A percentile compares a stretch with the other conserved stretches of the same genome.
These are phyloP conservation scores for Xerus rutilus DNA, from an alignment of 2,797 vertebrate genomes.

Conservation along the genomic window DNA sequence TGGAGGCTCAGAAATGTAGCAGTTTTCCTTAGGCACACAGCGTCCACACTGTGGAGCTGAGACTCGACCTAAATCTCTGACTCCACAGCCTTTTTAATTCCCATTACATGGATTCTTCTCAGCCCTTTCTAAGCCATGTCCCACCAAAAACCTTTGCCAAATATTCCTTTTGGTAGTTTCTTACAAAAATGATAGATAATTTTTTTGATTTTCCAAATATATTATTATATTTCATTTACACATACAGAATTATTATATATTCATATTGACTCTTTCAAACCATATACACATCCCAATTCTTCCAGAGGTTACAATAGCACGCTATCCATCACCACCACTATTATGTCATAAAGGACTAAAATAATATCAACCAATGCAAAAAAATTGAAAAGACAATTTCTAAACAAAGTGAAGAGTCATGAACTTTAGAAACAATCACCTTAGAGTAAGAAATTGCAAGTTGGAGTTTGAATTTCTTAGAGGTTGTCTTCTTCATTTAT, in stretches of 20 bases:
- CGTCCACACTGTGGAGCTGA: neutral
- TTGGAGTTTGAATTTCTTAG: neutral
- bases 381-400: slow-evolving; percentile 13
- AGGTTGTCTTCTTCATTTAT: neutral
- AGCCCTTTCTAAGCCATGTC: neutral
- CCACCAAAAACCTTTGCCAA: neutral
- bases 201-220: neutral
- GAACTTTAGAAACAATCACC: slow-evolving; percentile 15
- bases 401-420: slow-evolving; percentile 9
- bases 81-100: neutral
- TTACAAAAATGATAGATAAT: neutral
- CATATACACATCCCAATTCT: neutral
- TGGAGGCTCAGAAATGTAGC: neutral
- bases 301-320: neutral
- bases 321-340: neutral
- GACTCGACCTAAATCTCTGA: neutral
- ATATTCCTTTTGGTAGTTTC: neutral
- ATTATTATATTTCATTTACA: slow-evolving; percentile 10
- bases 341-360: neutral
- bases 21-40: neutral
- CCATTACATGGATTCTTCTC: neutral
- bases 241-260: neutral
- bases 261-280: neutral
- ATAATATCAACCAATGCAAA: neutral
- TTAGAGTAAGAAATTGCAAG: slow-evolving; percentile 18